A percentile compares a stretch with the other conserved stretches of the same genome.
phyloP scores from a whole-genome alignment of 1,140 invertebrate genomes.

The Drosophila busckii region DNA sequence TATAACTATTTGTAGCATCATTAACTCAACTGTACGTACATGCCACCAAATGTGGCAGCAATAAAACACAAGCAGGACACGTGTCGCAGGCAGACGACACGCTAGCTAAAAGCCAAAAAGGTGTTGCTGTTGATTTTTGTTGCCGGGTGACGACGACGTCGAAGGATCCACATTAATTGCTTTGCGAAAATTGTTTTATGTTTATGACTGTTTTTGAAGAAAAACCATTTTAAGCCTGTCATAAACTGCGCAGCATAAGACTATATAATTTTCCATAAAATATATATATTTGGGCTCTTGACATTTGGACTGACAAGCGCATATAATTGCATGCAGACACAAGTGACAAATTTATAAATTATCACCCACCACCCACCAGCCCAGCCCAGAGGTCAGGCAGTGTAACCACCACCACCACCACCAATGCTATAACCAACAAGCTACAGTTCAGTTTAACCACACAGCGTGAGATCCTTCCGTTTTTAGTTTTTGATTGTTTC shows the following conservation, averaged over 20 bases:
- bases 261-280: conserved; percentile 1
- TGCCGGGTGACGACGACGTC: conserved; percentile 26
- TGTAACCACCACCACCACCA: conserved; percentile 1
- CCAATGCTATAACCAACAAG: background rate
- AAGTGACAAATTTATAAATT: conserved; percentile 43
- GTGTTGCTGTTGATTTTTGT: conserved; percentile 46
- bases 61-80: conserved; percentile 43
- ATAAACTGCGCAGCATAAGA: conserved; percentile 13
- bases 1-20: too few species aligned
- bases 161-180: conserved; percentile 41
- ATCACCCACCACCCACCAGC: conserved; percentile 30
- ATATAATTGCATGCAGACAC: conserved; percentile 37
- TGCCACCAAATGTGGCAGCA: conserved; percentile 16
- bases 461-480: conserved; percentile 24
- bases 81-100: conserved; percentile 43
- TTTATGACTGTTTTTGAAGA: conserved; percentile 48
- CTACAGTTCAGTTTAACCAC: conserved; percentile 6
- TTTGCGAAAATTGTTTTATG: conserved; percentile 29
- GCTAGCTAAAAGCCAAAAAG: conserved; percentile 31
- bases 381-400: too few species aligned
- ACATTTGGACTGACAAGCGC: conserved; percentile 24
- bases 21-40: too few species aligned
- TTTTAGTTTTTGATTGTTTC: conserved; percentile 2
- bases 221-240: conserved; percentile 33
- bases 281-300: background rate